phyloP scores from a whole-genome alignment of 2,888 invertebrate genomes.

The Melipona beecheii region DNA sequence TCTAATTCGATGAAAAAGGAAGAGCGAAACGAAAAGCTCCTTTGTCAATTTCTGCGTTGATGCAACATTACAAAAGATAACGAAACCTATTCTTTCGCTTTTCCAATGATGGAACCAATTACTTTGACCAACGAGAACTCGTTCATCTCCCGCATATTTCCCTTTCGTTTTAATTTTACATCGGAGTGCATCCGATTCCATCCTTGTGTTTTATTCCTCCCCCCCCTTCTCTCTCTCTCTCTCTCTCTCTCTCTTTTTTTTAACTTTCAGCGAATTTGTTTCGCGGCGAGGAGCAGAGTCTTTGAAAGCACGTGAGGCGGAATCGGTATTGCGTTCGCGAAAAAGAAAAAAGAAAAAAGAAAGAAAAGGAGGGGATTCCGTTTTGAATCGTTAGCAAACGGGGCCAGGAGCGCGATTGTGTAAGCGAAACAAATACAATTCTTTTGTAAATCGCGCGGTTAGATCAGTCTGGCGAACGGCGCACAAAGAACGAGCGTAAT shows the following conservation, averaged over 20 bases:
- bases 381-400: conserved; percentile 19
- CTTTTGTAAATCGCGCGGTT: conserved; percentile 43
- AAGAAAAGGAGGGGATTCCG: neutral
- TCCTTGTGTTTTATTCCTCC: neutral
- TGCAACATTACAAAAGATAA: no score
- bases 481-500: conserved; percentile 45
- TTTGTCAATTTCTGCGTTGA: neutral
- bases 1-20: no score
- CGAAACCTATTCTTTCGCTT: neutral
- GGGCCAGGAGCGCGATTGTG: neutral
- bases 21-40: neutral
- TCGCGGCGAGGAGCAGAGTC: neutral
- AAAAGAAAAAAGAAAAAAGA: neutral
- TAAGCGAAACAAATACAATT: conserved; percentile 26
- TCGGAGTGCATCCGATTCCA: neutral
- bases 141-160: neutral
- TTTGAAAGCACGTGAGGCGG: conserved; percentile 10
- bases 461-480: conserved; percentile 22
- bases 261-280: neutral
- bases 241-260: no score
- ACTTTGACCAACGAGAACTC: neutral
- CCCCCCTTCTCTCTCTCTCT: neutral
- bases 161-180: neutral
- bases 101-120: neutral
- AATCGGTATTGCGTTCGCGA: neutral